Evolutionary conservation across 2,888 invertebrate genomes (phyloP).

Genomic region (Mayetiola destructor): DNA sequence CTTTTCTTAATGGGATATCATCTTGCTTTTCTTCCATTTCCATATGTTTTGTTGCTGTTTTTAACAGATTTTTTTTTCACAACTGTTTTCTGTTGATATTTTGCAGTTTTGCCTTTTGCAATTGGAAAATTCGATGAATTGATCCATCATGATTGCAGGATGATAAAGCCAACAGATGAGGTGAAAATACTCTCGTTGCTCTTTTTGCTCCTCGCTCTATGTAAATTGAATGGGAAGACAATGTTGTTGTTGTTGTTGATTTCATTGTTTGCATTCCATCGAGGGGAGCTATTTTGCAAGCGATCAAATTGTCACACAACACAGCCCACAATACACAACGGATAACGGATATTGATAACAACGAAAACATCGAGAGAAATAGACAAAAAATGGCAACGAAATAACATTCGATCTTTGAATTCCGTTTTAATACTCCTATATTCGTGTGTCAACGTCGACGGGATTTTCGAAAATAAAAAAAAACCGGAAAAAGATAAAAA

Average conservation of each 20-base stretch:
- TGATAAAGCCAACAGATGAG: neutral
- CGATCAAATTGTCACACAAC: neutral
- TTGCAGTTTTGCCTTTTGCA: too few species aligned
- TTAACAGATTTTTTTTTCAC: too few species aligned
- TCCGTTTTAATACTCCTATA: neutral
- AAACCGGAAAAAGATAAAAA: too few species aligned
- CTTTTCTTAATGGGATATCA: too few species aligned
- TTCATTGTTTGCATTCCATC: slow-evolving; percentile 2
- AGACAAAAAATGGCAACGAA: neutral
- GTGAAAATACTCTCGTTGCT: slow-evolving; percentile 2
- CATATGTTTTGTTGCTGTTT: too few species aligned
- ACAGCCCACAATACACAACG: neutral
- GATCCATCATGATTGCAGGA: neutral
- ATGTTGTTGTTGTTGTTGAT: slow-evolving; percentile 9
- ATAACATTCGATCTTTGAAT: neutral
- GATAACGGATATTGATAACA: neutral
- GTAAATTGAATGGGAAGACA: too few species aligned
- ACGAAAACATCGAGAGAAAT: neutral
- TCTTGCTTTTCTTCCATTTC: too few species aligned
- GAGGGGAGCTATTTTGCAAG: too few species aligned
- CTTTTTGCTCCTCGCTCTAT: neutral
- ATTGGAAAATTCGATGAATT: too few species aligned
- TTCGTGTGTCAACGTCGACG: too few species aligned
- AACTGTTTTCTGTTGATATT: too few species aligned
- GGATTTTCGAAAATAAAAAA: too few species aligned